A percentile compares a stretch with the other conserved stretches of the same genome.
Evolutionary conservation across 1,140 invertebrate species (phyloP).

Genomic region (Leptinotarsa lineolata): DNA sequence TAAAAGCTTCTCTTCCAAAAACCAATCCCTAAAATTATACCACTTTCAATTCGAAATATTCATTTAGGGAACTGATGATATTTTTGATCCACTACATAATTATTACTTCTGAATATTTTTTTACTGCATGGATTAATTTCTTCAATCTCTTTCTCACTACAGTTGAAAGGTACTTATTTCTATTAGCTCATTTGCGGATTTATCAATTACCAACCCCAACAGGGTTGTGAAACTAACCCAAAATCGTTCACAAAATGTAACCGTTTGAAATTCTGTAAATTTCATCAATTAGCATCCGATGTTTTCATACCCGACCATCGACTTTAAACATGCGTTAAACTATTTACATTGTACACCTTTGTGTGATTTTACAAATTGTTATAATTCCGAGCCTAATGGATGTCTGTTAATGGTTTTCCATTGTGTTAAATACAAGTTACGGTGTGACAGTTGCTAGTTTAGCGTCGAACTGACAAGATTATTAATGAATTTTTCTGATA

Average conservation of each 20-base stretch:
- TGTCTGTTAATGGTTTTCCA: not conserved
- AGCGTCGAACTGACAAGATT: not conserved
- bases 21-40: no score
- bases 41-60: no score
- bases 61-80: no score
- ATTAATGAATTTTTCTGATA: not conserved
- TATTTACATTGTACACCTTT: constrained; percentile 8
- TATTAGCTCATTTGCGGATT: no score
- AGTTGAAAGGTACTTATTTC: no score
- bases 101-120: no score
- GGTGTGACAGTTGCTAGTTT: constrained; percentile 2
- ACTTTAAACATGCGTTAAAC: not conserved
- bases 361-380: constrained; percentile 6
- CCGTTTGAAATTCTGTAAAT: not conserved
- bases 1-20: no score
- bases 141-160: no score
- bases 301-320: not conserved
- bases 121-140: no score
- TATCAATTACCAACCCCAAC: not conserved
- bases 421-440: constrained; percentile 6
- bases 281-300: not conserved
- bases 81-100: no score
- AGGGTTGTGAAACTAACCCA: not conserved
- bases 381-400: constrained; percentile 2
- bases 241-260: constrained; percentile 3